A percentile compares a stretch with the other conserved stretches of the same genome.
Conservation (phyloP, 2,113 vertebrate species). For the Herpailurus yagouaroundi region DNA sequence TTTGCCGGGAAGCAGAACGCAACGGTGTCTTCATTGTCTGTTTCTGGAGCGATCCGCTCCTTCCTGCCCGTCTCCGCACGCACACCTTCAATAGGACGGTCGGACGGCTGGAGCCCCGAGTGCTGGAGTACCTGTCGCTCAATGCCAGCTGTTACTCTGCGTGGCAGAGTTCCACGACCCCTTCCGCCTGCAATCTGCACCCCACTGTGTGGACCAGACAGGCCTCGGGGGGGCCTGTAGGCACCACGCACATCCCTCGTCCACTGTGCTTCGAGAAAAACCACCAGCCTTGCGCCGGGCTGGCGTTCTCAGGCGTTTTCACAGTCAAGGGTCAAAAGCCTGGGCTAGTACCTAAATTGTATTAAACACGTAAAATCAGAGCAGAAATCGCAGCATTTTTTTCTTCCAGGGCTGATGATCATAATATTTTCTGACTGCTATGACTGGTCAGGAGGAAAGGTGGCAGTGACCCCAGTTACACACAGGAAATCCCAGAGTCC, state of each 20-base stretch:
- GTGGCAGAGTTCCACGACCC: background rate
- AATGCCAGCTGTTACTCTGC: fast-evolving
- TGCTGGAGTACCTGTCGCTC: fast-evolving
- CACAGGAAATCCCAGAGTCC: background rate
- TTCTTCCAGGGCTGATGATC: background rate
- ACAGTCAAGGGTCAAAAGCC: background rate
- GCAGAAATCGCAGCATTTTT: background rate
- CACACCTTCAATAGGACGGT: background rate
- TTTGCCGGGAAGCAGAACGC: background rate
- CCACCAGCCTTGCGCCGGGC: fast-evolving
- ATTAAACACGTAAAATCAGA: background rate
- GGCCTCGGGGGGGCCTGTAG: fast-evolving
- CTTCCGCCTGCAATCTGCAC: fast-evolving
- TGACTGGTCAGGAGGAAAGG: background rate
- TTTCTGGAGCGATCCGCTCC: background rate
- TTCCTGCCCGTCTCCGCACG: background rate
- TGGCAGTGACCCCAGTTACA: background rate
- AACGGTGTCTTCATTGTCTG: background rate
- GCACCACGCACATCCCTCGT: background rate
- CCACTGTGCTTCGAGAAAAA: background rate
- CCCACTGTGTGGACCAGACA: background rate
- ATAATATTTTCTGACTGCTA: background rate
- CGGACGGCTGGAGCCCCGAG: background rate
- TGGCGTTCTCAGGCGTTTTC: background rate
- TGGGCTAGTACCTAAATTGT: background rate